Base-by-base conservation (phyloP, 1,140 invertebrate species). In the Heterodera carotae region DNA sequence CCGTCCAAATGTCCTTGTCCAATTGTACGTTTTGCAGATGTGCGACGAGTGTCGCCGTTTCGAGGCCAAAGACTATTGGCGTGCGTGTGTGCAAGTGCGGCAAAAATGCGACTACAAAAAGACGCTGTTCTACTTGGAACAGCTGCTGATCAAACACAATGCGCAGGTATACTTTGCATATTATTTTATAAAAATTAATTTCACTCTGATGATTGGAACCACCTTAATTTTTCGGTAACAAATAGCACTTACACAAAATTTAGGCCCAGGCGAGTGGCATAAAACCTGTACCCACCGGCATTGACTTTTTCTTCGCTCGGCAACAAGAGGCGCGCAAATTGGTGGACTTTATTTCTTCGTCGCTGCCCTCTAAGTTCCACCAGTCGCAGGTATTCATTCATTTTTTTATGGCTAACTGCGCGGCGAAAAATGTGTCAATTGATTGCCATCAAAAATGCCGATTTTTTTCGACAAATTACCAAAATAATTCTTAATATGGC, bases 51-150 rank as follows among this genome's bases (percentile, higher is more conserved):
- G 97, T 89, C 96, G 98, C 88, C 91, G 95, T 27, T 92, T 92
- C 0, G 97, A 99, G 89, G 96, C 97, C 0, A 96, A 99, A 89
- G 94, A 99, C 89, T 99, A 92, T 88, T 99, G 97, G 97, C 92
- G 93, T 86, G 94, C 95, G 73, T 89, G 91, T 77, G 93, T 93
- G 12, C 91, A 92, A 34, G 89, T 92, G 29, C 83, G 91, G 80
- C 91, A 91, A 83, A 90, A 83, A 86, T 91, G 92, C 0, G 92
- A 93, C 76, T 97, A 98, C 88, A 97, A 97, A 86, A 99, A 98
- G 89, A 98, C 97, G 0, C 94, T 99, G 87, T 99, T 93, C 87
- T 99, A 98, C 88, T 90, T 99, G 84, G 97, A 99, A 89, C 97
- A 99, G 87, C 87, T 98, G 60, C 95, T 99, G 85, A 89, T 99